These are phyloP conservation scores for Mionectes olivaceus DNA, from an alignment of 2,797 vertebrate species.

Conservation along the genomic window DNA sequence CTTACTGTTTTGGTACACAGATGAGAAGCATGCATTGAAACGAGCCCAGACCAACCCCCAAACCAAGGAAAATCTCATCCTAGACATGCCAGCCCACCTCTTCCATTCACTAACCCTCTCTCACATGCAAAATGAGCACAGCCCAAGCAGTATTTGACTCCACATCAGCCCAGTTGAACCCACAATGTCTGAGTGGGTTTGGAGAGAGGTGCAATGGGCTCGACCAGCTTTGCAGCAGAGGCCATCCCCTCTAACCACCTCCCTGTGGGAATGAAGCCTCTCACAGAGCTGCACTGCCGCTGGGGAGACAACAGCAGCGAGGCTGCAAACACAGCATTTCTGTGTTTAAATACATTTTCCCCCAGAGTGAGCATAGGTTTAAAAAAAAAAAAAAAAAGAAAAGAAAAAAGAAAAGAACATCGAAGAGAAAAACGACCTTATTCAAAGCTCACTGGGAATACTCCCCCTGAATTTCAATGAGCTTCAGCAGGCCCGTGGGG, in stretches of 20 bases:
- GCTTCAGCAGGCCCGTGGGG: background rate
- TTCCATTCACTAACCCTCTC: background rate
- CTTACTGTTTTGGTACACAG: background rate
- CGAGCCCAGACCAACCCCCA: background rate
- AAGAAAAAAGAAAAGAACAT: background rate
- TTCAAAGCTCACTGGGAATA: conserved; percentile 15
- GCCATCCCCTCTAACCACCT: background rate
- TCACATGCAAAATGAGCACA: rapidly evolving
- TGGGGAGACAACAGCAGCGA: rapidly evolving
- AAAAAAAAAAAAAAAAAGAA: background rate
- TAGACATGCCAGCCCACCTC: background rate
- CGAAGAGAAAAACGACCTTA: conserved; percentile 11
- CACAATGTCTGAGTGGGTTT: rapidly evolving
- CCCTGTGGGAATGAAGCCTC: background rate
- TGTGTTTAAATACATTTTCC: conserved; percentile 26
- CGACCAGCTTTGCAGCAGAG: background rate
- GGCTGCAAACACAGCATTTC: background rate
- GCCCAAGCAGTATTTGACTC: background rate
- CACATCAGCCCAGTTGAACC: background rate
- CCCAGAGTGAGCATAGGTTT: background rate
- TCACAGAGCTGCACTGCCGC: rapidly evolving
- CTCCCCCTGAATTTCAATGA: conserved; percentile 34
- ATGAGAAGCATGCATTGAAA: background rate
- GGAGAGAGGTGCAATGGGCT: rapidly evolving
- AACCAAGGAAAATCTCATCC: background rate